Conservation (phyloP, 2,797 vertebrate genomes). For the Sebastes cheni region DNA sequence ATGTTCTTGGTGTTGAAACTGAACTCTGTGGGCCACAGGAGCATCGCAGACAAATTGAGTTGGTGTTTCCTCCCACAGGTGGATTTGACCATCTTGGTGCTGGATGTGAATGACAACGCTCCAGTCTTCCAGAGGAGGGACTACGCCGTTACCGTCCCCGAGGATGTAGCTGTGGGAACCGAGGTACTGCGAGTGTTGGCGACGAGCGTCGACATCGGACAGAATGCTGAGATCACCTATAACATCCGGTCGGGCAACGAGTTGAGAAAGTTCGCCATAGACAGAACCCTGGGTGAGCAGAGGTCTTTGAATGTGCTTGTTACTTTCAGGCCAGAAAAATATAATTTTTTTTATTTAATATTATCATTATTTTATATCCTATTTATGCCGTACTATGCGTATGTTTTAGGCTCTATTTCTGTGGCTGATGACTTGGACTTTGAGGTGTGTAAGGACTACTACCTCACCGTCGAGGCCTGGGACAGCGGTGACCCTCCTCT, state of each 20-base stretch:
- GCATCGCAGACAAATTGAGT: background rate
- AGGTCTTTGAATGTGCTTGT: background rate
- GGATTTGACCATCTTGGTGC: constrained; percentile 87
- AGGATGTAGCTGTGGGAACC: constrained; percentile 88
- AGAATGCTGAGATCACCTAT: constrained; percentile 94
- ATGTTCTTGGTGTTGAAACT: background rate
- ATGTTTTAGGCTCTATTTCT: constrained; percentile 86
- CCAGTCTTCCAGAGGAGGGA: constrained; percentile 94
- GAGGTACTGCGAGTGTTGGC: constrained; percentile 91
- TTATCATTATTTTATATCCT: no score
- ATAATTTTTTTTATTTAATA: no score
- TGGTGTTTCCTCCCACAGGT: constrained; percentile 71
- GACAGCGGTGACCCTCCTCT: constrained; percentile 92
- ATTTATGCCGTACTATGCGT: background rate
- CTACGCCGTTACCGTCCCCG: constrained; percentile 88
- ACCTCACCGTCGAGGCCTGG: constrained; percentile 92
- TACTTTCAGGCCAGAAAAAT: background rate
- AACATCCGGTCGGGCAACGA: constrained; percentile 92
- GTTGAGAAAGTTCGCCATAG: constrained; percentile 90
- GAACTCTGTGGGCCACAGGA: background rate
- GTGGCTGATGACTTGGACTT: constrained; percentile 92
- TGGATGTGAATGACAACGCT: constrained; percentile 98
- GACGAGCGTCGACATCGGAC: constrained; percentile 91
- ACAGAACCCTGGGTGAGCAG: constrained; percentile 87
- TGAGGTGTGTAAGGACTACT: constrained; percentile 92